phyloP scores from a whole-genome alignment of 2,113 vertebrate species.

The Actenoides hombroni region DNA sequence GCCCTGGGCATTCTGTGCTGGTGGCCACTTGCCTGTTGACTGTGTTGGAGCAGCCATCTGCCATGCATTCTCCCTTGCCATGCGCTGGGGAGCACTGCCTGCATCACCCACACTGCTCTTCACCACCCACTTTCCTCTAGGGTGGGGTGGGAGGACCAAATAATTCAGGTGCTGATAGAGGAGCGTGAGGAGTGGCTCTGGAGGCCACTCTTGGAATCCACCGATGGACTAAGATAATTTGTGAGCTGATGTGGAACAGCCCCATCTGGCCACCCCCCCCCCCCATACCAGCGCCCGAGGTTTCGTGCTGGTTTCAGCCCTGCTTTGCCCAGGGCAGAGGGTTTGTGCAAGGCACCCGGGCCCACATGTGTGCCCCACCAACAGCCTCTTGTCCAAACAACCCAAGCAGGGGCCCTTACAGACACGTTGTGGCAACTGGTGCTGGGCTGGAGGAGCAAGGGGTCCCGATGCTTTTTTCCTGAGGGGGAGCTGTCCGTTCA shows the following conservation, averaged over 20 bases:
- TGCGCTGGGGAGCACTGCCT: fast-evolving
- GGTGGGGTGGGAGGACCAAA: too few relatives aligned
- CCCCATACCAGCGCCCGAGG: fast-evolving
- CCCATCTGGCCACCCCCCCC: background rate
- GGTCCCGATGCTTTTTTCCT: background rate
- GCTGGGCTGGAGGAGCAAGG: background rate
- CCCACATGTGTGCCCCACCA: fast-evolving
- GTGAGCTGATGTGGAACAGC: background rate
- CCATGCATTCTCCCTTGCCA: fast-evolving
- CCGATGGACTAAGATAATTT: background rate
- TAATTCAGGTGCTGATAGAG: background rate
- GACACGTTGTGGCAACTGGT: fast-evolving
- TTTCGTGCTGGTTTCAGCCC: background rate
- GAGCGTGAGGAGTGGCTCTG: background rate
- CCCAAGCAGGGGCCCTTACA: fast-evolving
- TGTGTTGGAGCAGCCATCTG: background rate
- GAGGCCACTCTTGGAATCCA: background rate
- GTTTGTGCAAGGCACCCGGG: fast-evolving
- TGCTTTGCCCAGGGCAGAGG: background rate
- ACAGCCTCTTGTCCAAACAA: background rate
- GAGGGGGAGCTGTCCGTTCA: background rate
- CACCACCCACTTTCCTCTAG: background rate
- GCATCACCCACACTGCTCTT: fast-evolving
- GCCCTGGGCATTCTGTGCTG: background rate
- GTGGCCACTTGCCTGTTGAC: background rate